Conservation (phyloP, 2,888 invertebrate genomes). For the Drosophila eohydei region DNA sequence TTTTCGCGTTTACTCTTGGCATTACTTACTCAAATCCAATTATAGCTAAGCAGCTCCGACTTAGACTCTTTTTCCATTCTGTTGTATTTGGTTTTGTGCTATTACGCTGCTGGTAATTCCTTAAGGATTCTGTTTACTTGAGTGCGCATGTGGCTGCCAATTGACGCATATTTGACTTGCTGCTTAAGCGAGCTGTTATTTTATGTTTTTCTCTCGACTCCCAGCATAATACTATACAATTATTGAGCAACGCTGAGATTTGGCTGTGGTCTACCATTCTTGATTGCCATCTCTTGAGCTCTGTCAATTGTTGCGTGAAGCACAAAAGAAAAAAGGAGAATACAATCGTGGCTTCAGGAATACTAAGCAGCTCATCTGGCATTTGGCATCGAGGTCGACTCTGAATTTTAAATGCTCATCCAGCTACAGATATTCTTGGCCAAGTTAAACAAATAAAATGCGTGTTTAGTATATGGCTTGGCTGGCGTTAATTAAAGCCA, state of each 20-base stretch:
- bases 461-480: slow-evolving; percentile 30
- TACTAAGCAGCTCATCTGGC: slow-evolving; percentile 69
- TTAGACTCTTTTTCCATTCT: slow-evolving; percentile 22
- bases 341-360: slow-evolving; percentile 43
- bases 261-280: slow-evolving; percentile 30
- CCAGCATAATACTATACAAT: slow-evolving; percentile 63
- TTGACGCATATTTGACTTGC: slow-evolving; percentile 78
- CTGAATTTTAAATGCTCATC: slow-evolving; percentile 51
- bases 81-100: slow-evolving; percentile 36
- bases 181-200: slow-evolving; percentile 38
- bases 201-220: slow-evolving; percentile 15
- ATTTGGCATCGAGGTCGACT: slow-evolving; percentile 51
- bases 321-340: slow-evolving; percentile 27
- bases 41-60: slow-evolving; percentile 64
- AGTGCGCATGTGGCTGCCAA: slow-evolving; percentile 79
- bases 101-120: slow-evolving; percentile 76
- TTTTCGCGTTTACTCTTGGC: slow-evolving; percentile 13
- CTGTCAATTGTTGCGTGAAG: slow-evolving; percentile 60
- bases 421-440: slow-evolving; percentile 22
- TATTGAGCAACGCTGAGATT: slow-evolving; percentile 69
- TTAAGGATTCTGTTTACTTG: slow-evolving; percentile 77
- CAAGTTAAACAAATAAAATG: slow-evolving; percentile 27
- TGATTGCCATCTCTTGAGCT: slow-evolving; percentile 73
- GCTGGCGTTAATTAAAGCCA: slow-evolving; percentile 54
- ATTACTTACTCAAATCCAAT: slow-evolving; percentile 56